Base-by-base conservation (phyloP, 2,888 invertebrate species). In the Camponotus fellah region DNA sequence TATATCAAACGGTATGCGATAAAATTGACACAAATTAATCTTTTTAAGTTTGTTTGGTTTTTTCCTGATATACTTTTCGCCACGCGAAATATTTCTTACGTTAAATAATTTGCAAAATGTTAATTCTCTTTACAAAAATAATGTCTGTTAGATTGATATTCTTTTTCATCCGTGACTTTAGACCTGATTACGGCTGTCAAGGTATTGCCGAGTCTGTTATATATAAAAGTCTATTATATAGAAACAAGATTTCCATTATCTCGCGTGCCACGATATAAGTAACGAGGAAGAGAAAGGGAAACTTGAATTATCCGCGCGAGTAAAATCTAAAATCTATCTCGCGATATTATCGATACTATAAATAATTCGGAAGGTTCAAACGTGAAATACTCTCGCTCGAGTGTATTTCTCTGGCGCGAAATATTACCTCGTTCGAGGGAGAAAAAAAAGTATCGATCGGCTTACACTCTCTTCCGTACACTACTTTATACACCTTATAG, bases 271-370 rank as follows among this genome's bases (percentile, higher is more conserved):
- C 21, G 40, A 60, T 80, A 26, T 26, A 26, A 46, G 79, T 72
- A 80, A 60, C 34, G 14, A 6, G n/a, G 6, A 34, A 4, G 9
- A 9, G 21, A 2, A 10, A 58, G 14, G 14, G 34, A 56, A 71
- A 26, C 34, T 14, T 17, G 46, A 53, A 32, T 10, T n/a, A n/a
- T n/a, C 9, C 12, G 68, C 26, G 40, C 60, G 46, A 80, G 46
- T 80, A 72, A 60, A 74, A 80, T 80, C 60, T 80, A 72, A 80
- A 80, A 72, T 72, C 79, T 71, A 71, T 79, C 72, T 60, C 34
- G 58, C 60, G 74, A 80, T 80, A 72, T 80, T 79, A 79, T 80
- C 79, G 43, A 10, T 26, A 26, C 46, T 17, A 60, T 71, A 71
- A 80, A 72, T 80, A 80, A 80, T 72, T 72, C 37, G 46, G 12